phyloP scores from a whole-genome alignment of 2,113 vertebrate genomes.

The Pomatostomus ruficeps region DNA sequence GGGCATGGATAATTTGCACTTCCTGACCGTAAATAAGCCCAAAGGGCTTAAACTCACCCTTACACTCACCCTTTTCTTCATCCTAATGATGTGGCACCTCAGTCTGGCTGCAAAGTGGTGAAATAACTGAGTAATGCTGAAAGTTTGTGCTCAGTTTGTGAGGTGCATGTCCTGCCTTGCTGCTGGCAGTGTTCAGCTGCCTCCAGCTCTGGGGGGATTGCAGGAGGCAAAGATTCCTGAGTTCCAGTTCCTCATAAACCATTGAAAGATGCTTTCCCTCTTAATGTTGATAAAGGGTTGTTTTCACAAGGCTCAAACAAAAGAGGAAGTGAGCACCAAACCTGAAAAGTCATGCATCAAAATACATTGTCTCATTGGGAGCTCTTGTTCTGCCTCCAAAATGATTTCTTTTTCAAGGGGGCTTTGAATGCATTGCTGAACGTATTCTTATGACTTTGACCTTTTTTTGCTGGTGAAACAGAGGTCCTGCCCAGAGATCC shows the following conservation, averaged over 20 bases:
- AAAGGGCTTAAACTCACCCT: slow-evolving; percentile 1
- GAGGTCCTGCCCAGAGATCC: neutral
- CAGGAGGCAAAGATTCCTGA: neutral
- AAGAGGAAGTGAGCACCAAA: neutral
- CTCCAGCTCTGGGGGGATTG: neutral
- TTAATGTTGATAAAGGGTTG: neutral
- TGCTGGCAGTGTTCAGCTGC: neutral
- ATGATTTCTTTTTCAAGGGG: neutral
- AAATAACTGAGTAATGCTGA: slow-evolving; percentile 16
- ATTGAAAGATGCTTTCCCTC: neutral
- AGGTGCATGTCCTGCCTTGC: neutral
- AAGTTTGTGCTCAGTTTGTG: neutral
- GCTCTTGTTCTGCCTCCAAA: neutral
- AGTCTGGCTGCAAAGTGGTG: neutral
- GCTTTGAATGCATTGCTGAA: neutral
- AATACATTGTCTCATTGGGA: neutral
- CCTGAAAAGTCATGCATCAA: neutral
- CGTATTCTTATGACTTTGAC: neutral
- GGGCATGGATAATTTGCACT: neutral
- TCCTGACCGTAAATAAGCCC: neutral
- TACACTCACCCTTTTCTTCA: neutral
- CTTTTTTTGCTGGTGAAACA: neutral
- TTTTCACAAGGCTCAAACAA: neutral
- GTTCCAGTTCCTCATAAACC: neutral
- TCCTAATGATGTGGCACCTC: neutral